Base-by-base conservation (phyloP, 1,140 invertebrate genomes). In the Contarinia nasturtii region DNA sequence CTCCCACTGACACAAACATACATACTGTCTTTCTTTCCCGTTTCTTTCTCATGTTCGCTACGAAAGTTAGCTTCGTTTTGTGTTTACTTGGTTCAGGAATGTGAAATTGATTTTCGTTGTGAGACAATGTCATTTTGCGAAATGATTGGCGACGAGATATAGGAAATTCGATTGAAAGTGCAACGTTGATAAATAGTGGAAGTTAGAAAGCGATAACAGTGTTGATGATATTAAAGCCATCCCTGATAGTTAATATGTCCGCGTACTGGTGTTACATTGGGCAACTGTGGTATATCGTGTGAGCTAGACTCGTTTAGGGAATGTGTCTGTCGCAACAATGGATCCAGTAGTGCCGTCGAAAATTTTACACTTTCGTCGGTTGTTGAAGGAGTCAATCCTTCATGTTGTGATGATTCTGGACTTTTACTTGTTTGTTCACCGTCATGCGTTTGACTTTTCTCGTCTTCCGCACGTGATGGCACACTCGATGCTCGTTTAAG, bases 291-390 rank as follows among this genome's bases (percentile, higher is more conserved):
- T 43, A 43, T 12, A 27, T 27, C 27, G 10, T 27, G 27, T 27
- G 27, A 27, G 10, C 27, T 27, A 27, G 27, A 27, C 27, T 27
- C 27, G 10, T 3, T 27, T 27, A 27, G 10, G 27, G 41, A 18
- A 21, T 20, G 10, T 12, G 41, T 18, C 12, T 43, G 41, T 7
- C 41, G 41, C 2, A 43, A 12, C 18, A 43, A 12, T 43, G 41
- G 41, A 18, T 43, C 41, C 4, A 12, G 7, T 5, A 18, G 18
- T 43, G 41, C 11, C 3, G 41, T 38, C 14, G 36, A 17, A 14
- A 14, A 38, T 21, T 43, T 43, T 18, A 43, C 41, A 19, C 41
- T 43, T 43, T 43, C 41, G 18, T 43, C 41, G 20, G 41, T 43
- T 43, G 41, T 43, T 17, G 41, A 43, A 4, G 17, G 41, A 3